Base-by-base conservation (phyloP, 2,888 invertebrate species). In the Tryphoninae sp. region DNA sequence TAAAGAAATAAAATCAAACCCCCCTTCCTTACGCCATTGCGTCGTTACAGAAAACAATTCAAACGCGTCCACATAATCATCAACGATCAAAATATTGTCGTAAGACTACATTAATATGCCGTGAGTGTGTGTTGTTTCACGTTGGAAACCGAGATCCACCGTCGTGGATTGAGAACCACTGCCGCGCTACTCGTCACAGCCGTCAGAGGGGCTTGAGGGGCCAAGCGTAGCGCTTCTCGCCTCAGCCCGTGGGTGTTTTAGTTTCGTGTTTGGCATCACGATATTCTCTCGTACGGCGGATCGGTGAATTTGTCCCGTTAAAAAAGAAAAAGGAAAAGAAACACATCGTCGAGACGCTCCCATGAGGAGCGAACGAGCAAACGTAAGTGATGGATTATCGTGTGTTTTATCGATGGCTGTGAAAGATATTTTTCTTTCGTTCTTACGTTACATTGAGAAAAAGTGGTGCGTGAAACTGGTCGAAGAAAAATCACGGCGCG, bases 261-360 rank as follows among this genome's bases (percentile, higher is more conserved):
- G 82, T 84, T 81, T 82, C 78, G 81, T 74, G 71, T 84, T 85
- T 77, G 81, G 80, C 77, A 81, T 82, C 83, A 72, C 77, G 81
- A 68, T 40, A 59, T 78, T 82, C 65, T 76, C 78, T 69, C 33
- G 53, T 42, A 22, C 53, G 49, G 13, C 61, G 22, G 22, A 53
- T 61, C 65, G 71, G 71, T 68, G 55, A 69, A 42, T 49, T 67
- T 45, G 42, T 71, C 62, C 62, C 40, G 62, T 77, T 53, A 51
- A 61, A 23, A 16, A 49, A 16, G 19, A 19, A 77, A 22, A 68
- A 22, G 61, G 33, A 40, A 51, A 77, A 72, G 45, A 64, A 64
- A 81, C 22, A 58, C 74, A 68, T 64, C 71, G 51, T 45, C 26
- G 51, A 59, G 62, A 53, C 59, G 65, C 65, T 78, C 78, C 78